These are phyloP conservation scores for Lomographa bimaculata DNA, from an alignment of 2,888 invertebrate genomes.

Conservation along the genomic window DNA sequence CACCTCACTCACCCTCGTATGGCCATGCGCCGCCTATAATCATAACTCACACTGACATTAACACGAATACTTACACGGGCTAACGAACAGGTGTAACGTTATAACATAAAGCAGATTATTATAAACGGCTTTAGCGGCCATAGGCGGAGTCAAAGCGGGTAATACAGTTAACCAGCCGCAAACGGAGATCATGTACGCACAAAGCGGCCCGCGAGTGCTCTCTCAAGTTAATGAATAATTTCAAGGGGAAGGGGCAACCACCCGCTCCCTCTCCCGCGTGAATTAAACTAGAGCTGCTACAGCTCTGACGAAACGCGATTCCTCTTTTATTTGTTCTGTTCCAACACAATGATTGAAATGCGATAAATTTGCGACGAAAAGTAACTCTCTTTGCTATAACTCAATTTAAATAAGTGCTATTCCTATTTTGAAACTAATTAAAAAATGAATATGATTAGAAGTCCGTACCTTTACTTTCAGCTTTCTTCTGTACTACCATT, in stretches of 20 bases:
- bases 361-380: conserved; percentile 21
- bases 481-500: too few species aligned
- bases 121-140: conserved; percentile 16
- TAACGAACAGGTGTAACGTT: conserved; percentile 16
- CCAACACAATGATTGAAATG: conserved; percentile 31
- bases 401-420: too few species aligned
- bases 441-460: too few species aligned
- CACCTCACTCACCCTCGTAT: conserved; percentile 11
- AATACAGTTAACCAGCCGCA: conserved; percentile 42
- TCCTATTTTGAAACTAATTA: too few species aligned
- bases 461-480: too few species aligned
- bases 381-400: too few species aligned
- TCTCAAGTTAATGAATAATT: conserved; percentile 50
- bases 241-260: conserved; percentile 26
- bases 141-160: conserved; percentile 28
- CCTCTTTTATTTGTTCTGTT: conserved; percentile 30
- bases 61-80: conserved; percentile 11
- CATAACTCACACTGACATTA: conserved; percentile 18
- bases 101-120: conserved; percentile 19
- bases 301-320: conserved; percentile 22
- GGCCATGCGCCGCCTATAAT: conserved; percentile 13
- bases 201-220: conserved; percentile 40
- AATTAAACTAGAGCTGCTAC: conserved; percentile 36
- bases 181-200: conserved; percentile 40
- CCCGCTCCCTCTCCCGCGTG: conserved; percentile 28